phyloP scores from a whole-genome alignment of 2,797 vertebrate genomes.

The Loris lydekkerianus region DNA sequence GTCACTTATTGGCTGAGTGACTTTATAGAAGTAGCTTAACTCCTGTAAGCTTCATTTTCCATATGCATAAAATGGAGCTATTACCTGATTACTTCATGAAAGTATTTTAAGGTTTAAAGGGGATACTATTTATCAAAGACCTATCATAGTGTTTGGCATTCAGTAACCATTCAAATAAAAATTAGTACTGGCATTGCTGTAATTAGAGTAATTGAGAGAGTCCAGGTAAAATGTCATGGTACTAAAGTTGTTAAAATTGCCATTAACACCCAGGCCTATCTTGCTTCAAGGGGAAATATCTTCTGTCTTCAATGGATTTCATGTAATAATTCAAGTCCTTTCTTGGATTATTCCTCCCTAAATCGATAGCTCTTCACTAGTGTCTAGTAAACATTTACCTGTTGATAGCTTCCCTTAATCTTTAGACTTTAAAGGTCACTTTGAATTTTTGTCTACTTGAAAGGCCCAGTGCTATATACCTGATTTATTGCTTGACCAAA shows the following conservation, averaged over 20 bases:
- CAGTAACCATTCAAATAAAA: not conserved
- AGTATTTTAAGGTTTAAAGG: not conserved
- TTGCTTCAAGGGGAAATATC: not conserved
- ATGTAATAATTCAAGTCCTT: not conserved
- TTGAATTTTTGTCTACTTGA: not conserved
- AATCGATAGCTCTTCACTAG: not conserved
- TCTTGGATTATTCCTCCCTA: not conserved
- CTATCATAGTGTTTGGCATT: not conserved
- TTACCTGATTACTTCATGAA: not conserved
- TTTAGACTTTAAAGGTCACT: constrained; percentile 25
- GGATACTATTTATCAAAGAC: not conserved
- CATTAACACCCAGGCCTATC: not conserved
- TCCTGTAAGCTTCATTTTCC: not conserved
- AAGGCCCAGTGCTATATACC: not conserved
- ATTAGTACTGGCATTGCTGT: not conserved
- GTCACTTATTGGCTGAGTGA: not conserved
- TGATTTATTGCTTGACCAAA: not conserved
- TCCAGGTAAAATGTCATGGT: constrained; percentile 4
- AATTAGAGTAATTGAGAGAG: constrained; percentile 1
- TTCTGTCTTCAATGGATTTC: not conserved
- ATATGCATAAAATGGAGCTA: not conserved
- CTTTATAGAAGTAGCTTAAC: not conserved
- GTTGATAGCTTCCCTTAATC: not conserved
- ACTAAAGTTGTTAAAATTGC: constrained; percentile 2
- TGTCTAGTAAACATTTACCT: not conserved